phyloP scores from a whole-genome alignment of 2,888 invertebrate genomes.

The Ennomos fuscantarius region DNA sequence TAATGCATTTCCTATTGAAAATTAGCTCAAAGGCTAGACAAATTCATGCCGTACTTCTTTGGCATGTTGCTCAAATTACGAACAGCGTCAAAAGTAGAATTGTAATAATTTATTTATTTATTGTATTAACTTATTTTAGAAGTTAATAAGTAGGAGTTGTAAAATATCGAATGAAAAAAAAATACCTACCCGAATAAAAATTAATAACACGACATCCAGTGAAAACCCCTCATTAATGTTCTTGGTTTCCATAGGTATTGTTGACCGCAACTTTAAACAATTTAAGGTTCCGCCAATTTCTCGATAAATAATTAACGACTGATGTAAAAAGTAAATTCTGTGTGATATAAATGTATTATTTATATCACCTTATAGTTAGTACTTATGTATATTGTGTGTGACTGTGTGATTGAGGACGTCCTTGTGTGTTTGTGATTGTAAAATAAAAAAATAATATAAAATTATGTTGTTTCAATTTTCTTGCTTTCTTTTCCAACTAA shows the following conservation, averaged over 20 bases:
- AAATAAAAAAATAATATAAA: slow-evolving; percentile 59
- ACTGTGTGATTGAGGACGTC: slow-evolving; percentile 82
- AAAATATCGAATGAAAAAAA: slow-evolving; percentile 52
- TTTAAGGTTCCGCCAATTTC: slow-evolving; percentile 71
- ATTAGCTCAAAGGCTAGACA: slow-evolving; percentile 13
- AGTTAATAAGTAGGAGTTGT: slow-evolving; percentile 67
- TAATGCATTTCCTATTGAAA: slow-evolving; percentile 27
- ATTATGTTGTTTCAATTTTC: slow-evolving; percentile 35
- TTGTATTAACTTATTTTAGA: slow-evolving; percentile 84
- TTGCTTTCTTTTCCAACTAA: slow-evolving; percentile 5
- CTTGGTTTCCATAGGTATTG: slow-evolving; percentile 57
- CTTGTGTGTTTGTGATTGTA: slow-evolving; percentile 81
- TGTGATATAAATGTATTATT: slow-evolving; percentile 77
- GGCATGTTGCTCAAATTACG: slow-evolving; percentile 27
- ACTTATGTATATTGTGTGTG: slow-evolving; percentile 77
- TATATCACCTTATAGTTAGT: slow-evolving; percentile 78
- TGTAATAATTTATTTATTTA: slow-evolving; percentile 81
- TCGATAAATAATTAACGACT: slow-evolving; percentile 73
- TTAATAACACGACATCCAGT: slow-evolving; percentile 40
- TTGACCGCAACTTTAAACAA: slow-evolving; percentile 57
- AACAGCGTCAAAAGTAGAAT: slow-evolving; percentile 58
- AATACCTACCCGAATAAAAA: slow-evolving; percentile 36
- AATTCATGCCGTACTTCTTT: slow-evolving; percentile 30
- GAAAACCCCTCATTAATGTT: slow-evolving; percentile 45
- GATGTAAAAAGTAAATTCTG: slow-evolving; percentile 77